Evolutionary conservation across 2,888 invertebrate genomes (phyloP), one percentile per base, ranked within the genome.

Genomic region (Atherix ibis): DNA sequence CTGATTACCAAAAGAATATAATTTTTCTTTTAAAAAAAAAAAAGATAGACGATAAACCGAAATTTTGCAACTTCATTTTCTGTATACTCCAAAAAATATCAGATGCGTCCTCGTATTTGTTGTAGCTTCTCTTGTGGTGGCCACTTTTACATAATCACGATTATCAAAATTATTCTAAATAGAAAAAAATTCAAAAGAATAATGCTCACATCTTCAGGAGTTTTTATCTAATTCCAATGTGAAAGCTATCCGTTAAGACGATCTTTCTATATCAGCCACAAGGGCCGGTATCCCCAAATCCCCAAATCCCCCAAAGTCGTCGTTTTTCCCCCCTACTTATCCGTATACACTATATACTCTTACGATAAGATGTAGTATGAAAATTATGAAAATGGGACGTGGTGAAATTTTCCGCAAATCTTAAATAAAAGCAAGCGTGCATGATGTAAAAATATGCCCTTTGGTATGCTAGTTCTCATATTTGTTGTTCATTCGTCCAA

Each of bases 401-500:
- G 6, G 10, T 22, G 22, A 22, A 22, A 22, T 22, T 22, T 22
- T 6, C 22, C 22, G 10, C 22, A 22, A 22, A 22, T 22, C 26
- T 12, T 5, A 12, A 6, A 26, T 10, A 26, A 10, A 12, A 26
- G 26, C 26, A 26, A n/a, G n/a, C 12, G 27, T 6, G 16, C 16
- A 25, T n/a, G 14, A 25, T 14, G 10, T 15, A 25, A 14, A 10
- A 2, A 26, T 26, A 15, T 28, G 24, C 30, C 29, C 24, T 22
- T 6, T 30, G 16, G 17, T n/a, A 17, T 18, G 27, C 15, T 32
- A 32, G 36, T 36, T 36, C 36, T 17, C 31, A 36, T 36, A 36
- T 31, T 36, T 36, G 36, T 15, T 32, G 27, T 27, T 36, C 31
- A n/a, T n/a, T 27, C 31, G 31, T 31, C 27, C 14, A 36, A 36